These are phyloP conservation scores for Bradypus variegatus DNA, from an alignment of 2,797 vertebrate genomes.

Conservation along the genomic window DNA sequence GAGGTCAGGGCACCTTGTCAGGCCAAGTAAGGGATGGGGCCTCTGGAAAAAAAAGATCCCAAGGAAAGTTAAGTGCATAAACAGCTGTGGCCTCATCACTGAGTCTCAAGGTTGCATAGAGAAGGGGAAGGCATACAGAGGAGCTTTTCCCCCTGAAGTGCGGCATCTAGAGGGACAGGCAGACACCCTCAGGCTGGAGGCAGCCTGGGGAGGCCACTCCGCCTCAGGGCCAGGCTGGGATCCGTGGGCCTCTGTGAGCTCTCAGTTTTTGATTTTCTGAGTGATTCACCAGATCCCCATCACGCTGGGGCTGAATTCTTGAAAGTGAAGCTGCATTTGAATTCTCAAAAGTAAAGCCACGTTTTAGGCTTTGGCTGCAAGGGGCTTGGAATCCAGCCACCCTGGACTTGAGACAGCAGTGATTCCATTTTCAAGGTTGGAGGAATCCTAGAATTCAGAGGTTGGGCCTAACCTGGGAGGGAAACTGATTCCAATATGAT, in stretches of 20 bases:
- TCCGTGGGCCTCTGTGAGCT: background rate
- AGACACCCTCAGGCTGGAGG: background rate
- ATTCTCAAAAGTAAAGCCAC: slow-evolving; percentile 54
- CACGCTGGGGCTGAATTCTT: slow-evolving; percentile 20
- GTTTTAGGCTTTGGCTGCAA: slow-evolving; percentile 34
- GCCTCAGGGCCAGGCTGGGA: background rate
- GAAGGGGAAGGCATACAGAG: slow-evolving; percentile 49
- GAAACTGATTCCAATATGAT: background rate
- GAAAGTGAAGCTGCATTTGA: slow-evolving; percentile 51
- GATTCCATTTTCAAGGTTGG: slow-evolving; percentile 54
- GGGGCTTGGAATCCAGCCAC: slow-evolving; percentile 49
- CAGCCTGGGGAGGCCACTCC: rapidly evolving
- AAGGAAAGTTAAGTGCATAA: slow-evolving; percentile 69
- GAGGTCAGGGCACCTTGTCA: slow-evolving; percentile 58
- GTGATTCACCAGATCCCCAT: slow-evolving; percentile 44
- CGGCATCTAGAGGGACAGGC: background rate
- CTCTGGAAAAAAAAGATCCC: slow-evolving; percentile 54
- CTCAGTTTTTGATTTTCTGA: slow-evolving; percentile 36
- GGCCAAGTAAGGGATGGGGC: slow-evolving; percentile 62
- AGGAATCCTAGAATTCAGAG: slow-evolving; percentile 53
- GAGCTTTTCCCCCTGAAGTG: slow-evolving; percentile 2
- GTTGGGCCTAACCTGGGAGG: slow-evolving; percentile 1
- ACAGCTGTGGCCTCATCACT: slow-evolving; percentile 72
- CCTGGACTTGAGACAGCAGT: slow-evolving; percentile 13
- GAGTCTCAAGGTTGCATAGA: slow-evolving; percentile 67